These are phyloP conservation scores for Palythoa heliodiscus DNA, from an alignment of 92 coral and sea anemone genomes.

Conservation along the genomic window DNA sequence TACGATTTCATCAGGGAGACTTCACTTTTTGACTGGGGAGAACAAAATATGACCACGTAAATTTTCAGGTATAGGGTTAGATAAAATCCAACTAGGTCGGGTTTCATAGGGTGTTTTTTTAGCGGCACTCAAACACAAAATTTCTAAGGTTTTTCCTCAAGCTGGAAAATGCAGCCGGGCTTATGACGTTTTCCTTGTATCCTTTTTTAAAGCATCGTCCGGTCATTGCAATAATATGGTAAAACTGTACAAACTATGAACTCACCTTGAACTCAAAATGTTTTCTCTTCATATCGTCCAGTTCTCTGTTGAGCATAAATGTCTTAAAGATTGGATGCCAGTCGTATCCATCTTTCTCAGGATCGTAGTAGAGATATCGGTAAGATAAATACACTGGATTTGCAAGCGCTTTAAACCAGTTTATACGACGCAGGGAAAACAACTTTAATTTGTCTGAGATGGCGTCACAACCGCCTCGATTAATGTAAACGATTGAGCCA, in stretches of 20 bases:
- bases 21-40: too few species aligned
- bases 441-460: conserved; percentile 21
- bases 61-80: too few species aligned
- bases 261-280: conserved; percentile 46
- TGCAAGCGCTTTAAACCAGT: conserved; percentile 66
- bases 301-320: conserved; percentile 45
- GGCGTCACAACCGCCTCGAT: background rate
- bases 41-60: too few species aligned
- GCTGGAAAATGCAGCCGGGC: too few species aligned
- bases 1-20: too few species aligned
- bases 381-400: conserved; percentile 63
- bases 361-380: conserved; percentile 40
- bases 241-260: background rate
- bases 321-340: conserved; percentile 57
- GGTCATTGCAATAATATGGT: too few species aligned
- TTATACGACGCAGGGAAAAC: conserved; percentile 50
- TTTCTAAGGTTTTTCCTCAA: too few species aligned
- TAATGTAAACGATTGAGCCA: conserved; percentile 12
- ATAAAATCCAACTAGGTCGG: too few species aligned
- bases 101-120: too few species aligned
- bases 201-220: background rate
- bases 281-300: conserved; percentile 44
- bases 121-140: too few species aligned
- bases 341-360: conserved; percentile 39
- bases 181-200: too few species aligned